These are phyloP conservation scores for Pseudolaguvia tuberculata DNA, from an alignment of 2,113 vertebrate genomes.

Conservation along the genomic window DNA sequence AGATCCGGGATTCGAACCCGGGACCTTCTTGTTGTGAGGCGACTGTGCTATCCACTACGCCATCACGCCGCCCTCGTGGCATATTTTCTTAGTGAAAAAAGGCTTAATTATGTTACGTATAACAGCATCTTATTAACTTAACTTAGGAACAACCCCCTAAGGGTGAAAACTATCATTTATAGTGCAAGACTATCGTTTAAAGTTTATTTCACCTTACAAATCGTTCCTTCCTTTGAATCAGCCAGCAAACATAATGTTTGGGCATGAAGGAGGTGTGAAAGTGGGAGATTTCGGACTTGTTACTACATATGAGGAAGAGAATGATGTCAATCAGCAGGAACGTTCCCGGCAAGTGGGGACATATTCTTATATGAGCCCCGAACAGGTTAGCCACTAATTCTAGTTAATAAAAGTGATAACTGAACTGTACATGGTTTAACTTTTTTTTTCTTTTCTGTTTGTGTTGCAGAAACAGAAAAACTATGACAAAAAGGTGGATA, in stretches of 20 bases:
- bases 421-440: background rate
- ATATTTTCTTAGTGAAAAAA: no score
- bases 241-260: slow-evolving; percentile 85
- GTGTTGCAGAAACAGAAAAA: background rate
- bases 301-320: slow-evolving; percentile 54
- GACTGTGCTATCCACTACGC: no score
- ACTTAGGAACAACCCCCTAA: no score
- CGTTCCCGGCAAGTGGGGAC: slow-evolving; percentile 60
- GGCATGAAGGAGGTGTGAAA: slow-evolving; percentile 66
- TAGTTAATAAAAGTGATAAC: background rate
- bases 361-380: slow-evolving; percentile 65
- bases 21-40: no score
- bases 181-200: no score
- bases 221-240: slow-evolving; percentile 48
- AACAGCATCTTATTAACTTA: no score
- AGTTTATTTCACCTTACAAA: background rate
- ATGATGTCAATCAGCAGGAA: slow-evolving; percentile 42
- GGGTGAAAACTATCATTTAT: background rate
- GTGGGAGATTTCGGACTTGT: slow-evolving; percentile 88
- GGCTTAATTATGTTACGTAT: no score
- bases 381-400: slow-evolving; percentile 57
- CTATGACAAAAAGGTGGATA: slow-evolving; percentile 79
- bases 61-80: no score
- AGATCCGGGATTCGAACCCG: no score
- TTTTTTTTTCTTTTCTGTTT: background rate